Conservation (phyloP, 2,113 vertebrate species). For the Pelecanoides urinatrix region DNA sequence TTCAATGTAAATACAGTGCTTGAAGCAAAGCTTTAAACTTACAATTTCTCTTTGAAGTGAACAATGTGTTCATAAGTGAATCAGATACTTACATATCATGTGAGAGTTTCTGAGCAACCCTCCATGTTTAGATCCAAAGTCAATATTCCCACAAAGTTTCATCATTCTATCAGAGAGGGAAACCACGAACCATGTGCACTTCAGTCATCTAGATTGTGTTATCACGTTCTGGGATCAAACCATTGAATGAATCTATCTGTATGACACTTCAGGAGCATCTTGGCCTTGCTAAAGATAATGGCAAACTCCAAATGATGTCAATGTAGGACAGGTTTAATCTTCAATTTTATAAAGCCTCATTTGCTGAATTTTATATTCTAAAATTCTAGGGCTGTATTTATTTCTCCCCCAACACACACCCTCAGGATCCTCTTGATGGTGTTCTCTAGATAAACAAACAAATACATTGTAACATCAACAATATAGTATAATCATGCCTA, state of each 20-base stretch:
- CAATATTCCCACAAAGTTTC: not conserved
- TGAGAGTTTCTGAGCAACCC: not conserved
- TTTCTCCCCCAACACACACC: rapidly evolving
- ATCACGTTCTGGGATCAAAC: rapidly evolving
- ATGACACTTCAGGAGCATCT: not conserved
- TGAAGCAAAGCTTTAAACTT: not conserved
- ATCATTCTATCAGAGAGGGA: not conserved
- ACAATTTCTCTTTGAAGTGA: not conserved
- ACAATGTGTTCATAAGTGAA: not conserved
- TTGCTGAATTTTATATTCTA: not conserved
- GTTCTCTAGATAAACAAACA: not conserved
- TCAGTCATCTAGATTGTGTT: not conserved
- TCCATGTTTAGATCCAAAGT: not conserved
- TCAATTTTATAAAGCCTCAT: not conserved
- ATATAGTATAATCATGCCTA: not conserved
- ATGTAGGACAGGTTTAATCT: rapidly evolving
- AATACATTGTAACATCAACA: not conserved
- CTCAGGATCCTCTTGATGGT: not conserved
- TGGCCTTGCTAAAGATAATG: not conserved
- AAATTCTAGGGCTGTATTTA: not conserved
- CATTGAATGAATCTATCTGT: not conserved
- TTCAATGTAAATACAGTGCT: not conserved
- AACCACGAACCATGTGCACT: not conserved
- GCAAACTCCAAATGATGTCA: not conserved
- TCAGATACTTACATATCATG: not conserved